Conservation (phyloP, 2,113 vertebrate genomes). For the Accipiter cooperii region DNA sequence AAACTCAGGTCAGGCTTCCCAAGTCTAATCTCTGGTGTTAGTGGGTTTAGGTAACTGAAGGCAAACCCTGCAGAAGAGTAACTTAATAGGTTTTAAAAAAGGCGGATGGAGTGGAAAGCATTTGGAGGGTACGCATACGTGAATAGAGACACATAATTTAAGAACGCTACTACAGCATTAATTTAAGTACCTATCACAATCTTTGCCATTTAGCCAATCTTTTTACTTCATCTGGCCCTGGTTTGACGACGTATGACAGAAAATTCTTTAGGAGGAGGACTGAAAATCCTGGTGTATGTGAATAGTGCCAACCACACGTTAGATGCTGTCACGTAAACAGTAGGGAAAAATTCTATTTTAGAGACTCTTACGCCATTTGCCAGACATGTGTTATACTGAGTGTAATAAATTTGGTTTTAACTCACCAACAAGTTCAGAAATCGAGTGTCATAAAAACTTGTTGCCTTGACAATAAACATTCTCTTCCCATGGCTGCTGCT, state of each 20-base stretch:
- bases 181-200: neutral
- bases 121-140: neutral
- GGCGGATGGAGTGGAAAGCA: neutral
- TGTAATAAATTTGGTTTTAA: neutral
- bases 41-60: neutral
- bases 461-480: conserved; percentile 83
- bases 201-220: neutral
- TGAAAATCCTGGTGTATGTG: neutral
- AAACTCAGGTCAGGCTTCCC: neutral
- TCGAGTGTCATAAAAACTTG: conserved; percentile 81
- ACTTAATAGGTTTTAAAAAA: neutral
- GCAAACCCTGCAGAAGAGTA: neutral
- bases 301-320: neutral
- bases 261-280: neutral
- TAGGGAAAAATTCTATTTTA: neutral
- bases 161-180: neutral
- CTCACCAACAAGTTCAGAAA: conserved; percentile 86
- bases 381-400: neutral
- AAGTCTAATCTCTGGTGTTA: neutral
- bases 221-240: neutral
- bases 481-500: conserved; percentile 78
- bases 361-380: neutral
- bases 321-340: neutral
- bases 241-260: neutral
- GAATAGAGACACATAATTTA: neutral